phyloP scores from a whole-genome alignment of 2,113 vertebrate genomes.

The Fregetta grallaria region DNA sequence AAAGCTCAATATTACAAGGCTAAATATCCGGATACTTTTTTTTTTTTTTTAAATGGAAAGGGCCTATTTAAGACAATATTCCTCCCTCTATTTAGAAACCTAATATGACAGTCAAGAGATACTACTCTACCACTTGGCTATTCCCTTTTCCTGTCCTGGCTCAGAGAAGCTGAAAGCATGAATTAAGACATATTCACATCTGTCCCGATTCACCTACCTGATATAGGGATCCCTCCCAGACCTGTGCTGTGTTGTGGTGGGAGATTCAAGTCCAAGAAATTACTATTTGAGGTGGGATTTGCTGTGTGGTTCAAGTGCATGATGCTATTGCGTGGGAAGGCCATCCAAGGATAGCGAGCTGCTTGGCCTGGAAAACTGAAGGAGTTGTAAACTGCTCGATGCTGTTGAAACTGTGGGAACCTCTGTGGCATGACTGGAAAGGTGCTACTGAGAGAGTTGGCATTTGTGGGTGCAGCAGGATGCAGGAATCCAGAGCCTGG shows the following conservation, averaged over 20 bases:
- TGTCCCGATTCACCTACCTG: conserved; percentile 84
- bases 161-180: conserved; percentile 53
- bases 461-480: conserved; percentile 77
- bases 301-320: conserved; percentile 94
- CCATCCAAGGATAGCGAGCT: conserved; percentile 96
- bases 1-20: conserved; percentile 84
- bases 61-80: conserved; percentile 1
- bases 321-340: conserved; percentile 91
- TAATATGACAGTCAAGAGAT: neutral
- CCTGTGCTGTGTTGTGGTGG: conserved; percentile 95
- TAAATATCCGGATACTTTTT: conserved; percentile 32
- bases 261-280: conserved; percentile 98
- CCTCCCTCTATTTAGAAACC: neutral
- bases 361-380: conserved; percentile 93
- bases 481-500: conserved; percentile 83
- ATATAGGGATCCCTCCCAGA: conserved; percentile 96
- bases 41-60: neutral
- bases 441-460: conserved; percentile 85
- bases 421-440: conserved; percentile 91
- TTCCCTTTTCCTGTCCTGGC: conserved; percentile 16
- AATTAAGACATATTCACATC: conserved; percentile 26
- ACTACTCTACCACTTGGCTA: conserved; percentile 8
- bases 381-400: conserved; percentile 95
- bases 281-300: conserved; percentile 94
- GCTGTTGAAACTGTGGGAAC: conserved; percentile 92